Conservation (phyloP, 2,888 invertebrate genomes). For the Enchytraeus crypticus region DNA sequence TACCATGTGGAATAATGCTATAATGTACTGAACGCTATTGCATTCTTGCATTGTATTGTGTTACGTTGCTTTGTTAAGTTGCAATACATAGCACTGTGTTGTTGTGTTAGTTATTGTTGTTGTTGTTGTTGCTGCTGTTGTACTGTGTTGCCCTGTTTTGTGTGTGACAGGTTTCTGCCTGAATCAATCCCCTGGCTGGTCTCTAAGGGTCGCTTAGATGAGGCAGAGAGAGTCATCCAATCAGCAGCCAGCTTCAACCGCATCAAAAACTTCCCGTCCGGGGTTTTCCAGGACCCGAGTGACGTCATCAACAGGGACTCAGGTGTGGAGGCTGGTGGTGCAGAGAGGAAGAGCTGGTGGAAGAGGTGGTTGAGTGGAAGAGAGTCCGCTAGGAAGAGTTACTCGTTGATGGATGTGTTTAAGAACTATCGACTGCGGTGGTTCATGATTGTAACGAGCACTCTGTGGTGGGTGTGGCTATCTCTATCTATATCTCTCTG, state of each 20-base stretch:
- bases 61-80: too few relatives aligned
- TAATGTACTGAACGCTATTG: too few relatives aligned
- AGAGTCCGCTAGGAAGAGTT: background rate
- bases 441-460: conserved; percentile 25
- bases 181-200: conserved; percentile 30
- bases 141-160: too few relatives aligned
- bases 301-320: background rate
- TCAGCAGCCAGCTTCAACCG: conserved; percentile 27
- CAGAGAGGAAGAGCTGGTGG: background rate
- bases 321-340: background rate
- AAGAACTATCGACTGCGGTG: conserved; percentile 11
- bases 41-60: too few relatives aligned
- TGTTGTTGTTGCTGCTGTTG: too few relatives aligned
- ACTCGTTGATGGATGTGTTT: conserved; percentile 25
- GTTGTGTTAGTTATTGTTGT: too few relatives aligned
- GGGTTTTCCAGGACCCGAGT: background rate
- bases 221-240: conserved; percentile 25
- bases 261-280: background rate
- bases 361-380: background rate
- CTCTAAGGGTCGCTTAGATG: conserved; percentile 20
- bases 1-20: too few relatives aligned
- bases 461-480: conserved; percentile 26
- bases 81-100: too few relatives aligned
- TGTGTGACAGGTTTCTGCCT: conserved; percentile 28
- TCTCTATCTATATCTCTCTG: too few relatives aligned